Evolutionary conservation across 2,113 vertebrate genomes (phyloP), one percentile per base, ranked within the genome.

Genomic region (Lipotes vexillifer): DNA sequence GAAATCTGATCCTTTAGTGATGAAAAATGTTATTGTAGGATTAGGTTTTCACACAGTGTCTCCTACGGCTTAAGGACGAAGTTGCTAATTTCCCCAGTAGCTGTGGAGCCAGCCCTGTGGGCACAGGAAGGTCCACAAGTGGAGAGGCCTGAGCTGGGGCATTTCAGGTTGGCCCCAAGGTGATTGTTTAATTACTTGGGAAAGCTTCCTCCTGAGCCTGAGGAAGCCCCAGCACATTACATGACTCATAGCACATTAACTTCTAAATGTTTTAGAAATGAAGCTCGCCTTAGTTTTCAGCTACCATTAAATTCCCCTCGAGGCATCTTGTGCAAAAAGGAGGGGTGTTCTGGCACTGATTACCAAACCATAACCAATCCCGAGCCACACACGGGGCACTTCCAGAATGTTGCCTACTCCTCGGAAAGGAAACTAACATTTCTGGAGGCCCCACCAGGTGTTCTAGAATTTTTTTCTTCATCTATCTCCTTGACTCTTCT

Each of bases 1-100:
- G 98, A 98, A 98, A 98, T 55, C n/a, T 0, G 71, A 98, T 97
- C 97, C 95, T 93, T 97, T 92, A 57, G 85, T 8, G 69, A 81
- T 89, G 71, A 77, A 49, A 95, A 90, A 29, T n/a, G 52, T 82
- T 61, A 91, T 20, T 52, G 44, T 44, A 36, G 88, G 55, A 33
- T 75, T 69, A 68, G 20, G 61, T 89, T 86, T 97, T 72, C 90
- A 46, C 41, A 20, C 4, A 65, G 74, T 38, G 68, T 88, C 85
- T 97, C 61, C 71, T 72, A 55, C 21, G 57, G 84, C 20, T n/a
- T 33, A 74, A 87, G 69, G 65, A 81, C 61, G 80, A 61, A 31
- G 81, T 49, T 46, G 21, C 55, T 78, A 3, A 66, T 49, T 59
- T 83, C 52, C 46, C 36, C 33, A 1, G 38, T 25, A 23, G 44